These are phyloP conservation scores for Cephalopterus ornatus DNA, from an alignment of 2,113 vertebrate genomes.

Conservation along the genomic window DNA sequence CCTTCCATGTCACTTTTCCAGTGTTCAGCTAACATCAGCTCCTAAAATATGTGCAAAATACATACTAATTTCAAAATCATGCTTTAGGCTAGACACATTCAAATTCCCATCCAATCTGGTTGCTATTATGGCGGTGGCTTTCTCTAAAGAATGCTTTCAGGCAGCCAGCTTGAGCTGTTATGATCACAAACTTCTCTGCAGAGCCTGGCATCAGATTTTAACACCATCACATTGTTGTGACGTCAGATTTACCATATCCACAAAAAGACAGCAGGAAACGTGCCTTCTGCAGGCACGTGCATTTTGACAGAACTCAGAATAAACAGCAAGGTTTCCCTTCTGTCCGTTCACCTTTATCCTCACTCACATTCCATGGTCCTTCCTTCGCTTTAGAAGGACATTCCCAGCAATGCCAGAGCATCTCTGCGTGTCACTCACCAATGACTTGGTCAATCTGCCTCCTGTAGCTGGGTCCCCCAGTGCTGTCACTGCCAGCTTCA, in stretches of 20 bases:
- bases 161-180: neutral
- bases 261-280: neutral
- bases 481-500: neutral
- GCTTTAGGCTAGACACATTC: neutral
- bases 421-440: neutral
- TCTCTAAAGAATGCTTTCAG: neutral
- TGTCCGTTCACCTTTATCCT: neutral
- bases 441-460: neutral
- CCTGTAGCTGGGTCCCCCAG: neutral
- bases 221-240: neutral
- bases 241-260: neutral
- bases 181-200: neutral
- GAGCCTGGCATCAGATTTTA: neutral
- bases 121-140: neutral
- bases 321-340: neutral
- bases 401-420: neutral
- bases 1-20: neutral
- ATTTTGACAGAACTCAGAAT: neutral
- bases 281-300: neutral
- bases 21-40: neutral
- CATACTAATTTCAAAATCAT: neutral
- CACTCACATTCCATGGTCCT: no score
- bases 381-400: neutral
- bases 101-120: neutral
- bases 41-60: neutral